These are phyloP conservation scores for Toxotes jaculatrix DNA, from an alignment of 2,113 vertebrate genomes.

Conservation along the genomic window DNA sequence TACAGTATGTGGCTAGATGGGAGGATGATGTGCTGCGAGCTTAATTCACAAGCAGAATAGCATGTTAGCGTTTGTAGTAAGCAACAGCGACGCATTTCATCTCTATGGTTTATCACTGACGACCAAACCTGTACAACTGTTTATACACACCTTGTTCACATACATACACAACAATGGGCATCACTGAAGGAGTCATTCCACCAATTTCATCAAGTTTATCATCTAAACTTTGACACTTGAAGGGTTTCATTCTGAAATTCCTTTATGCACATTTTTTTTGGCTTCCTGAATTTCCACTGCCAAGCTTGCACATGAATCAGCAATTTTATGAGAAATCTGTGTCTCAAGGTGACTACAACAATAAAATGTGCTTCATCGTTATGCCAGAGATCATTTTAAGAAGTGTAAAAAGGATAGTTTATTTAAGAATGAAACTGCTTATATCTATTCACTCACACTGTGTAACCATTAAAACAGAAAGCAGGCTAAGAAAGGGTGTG, in stretches of 20 bases:
- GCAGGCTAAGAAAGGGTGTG: background rate
- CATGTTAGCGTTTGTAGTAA: constrained; percentile 40
- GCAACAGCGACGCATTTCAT: constrained; percentile 37
- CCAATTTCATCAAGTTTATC: background rate
- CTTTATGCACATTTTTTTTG: background rate
- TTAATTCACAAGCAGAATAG: constrained; percentile 63
- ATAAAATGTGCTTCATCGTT: constrained; percentile 35
- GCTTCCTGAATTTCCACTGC: constrained; percentile 6
- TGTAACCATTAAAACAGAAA: constrained; percentile 18
- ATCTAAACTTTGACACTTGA: background rate
- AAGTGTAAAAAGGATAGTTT: background rate
- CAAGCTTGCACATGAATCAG: background rate
- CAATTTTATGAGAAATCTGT: background rate
- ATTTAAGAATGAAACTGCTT: background rate
- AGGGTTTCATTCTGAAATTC: constrained; percentile 16
- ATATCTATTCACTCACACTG: constrained; percentile 13
- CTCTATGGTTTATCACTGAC: constrained; percentile 35
- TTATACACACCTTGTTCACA: constrained; percentile 53
- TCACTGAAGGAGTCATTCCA: constrained; percentile 11
- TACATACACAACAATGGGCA: constrained; percentile 33
- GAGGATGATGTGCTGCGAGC: constrained; percentile 53
- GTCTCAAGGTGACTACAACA: background rate
- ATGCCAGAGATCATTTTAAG: background rate
- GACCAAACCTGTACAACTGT: constrained; percentile 56
- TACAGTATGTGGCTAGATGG: constrained; percentile 48